Conservation (phyloP, 2,888 invertebrate species). For the Ophion slaviceki region DNA sequence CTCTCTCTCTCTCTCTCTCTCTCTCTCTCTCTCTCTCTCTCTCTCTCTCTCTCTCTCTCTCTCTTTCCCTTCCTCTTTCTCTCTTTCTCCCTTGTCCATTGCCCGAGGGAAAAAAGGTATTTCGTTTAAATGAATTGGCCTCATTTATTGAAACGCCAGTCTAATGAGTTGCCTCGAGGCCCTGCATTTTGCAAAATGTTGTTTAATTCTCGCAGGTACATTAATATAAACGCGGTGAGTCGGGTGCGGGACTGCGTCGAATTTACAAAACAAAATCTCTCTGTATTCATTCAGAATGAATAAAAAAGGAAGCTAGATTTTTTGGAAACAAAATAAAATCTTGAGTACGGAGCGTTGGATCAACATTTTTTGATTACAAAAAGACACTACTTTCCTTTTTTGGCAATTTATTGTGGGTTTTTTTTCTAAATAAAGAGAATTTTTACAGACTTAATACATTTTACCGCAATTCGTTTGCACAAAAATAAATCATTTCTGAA, state of each 20-base stretch:
- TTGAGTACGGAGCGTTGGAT: too few relatives aligned
- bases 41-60: background rate
- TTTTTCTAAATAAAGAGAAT: background rate
- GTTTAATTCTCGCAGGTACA: background rate
- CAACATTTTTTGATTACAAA: too few relatives aligned
- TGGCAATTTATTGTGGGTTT: background rate
- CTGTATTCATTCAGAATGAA: background rate
- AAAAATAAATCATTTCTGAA: background rate
- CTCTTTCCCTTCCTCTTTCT: too few relatives aligned
- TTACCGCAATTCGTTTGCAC: background rate
- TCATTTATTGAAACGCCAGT: background rate
- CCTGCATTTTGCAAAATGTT: background rate
- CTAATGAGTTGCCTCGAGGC: background rate
- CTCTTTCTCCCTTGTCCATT: background rate
- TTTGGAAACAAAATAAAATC: too few relatives aligned
- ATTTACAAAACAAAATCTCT: background rate
- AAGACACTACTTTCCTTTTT: too few relatives aligned
- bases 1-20: too few relatives aligned
- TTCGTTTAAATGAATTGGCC: conserved; percentile 7
- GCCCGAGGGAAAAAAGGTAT: background rate
- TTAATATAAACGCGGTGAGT: background rate
- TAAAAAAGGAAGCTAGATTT: too few relatives aligned
- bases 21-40: background rate
- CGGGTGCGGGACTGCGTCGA: background rate
- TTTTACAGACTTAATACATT: background rate